phyloP scores from a whole-genome alignment of 2,888 invertebrate genomes.

The Peribatodes rhomboidaria region DNA sequence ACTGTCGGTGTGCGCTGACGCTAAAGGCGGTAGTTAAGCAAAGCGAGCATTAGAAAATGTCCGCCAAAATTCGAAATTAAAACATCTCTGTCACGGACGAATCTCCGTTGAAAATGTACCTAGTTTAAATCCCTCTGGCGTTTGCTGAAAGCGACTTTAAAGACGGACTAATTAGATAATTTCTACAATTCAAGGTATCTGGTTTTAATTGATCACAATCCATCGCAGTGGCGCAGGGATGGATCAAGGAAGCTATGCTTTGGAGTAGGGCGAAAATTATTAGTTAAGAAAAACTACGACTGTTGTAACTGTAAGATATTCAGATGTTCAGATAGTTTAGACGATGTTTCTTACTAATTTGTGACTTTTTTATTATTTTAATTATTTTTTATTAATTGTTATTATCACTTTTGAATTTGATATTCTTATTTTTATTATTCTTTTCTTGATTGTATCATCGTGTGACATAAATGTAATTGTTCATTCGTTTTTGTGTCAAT shows the following conservation, averaged over 20 bases:
- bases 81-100: slow-evolving; percentile 8
- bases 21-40: no score
- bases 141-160: slow-evolving; percentile 9
- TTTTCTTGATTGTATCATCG: no score
- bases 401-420: no score
- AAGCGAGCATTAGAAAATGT: neutral
- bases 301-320: neutral
- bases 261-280: neutral
- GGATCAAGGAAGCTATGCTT: neutral
- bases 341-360: no score
- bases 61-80: slow-evolving; percentile 4
- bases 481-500: no score
- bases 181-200: slow-evolving; percentile 35
- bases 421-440: no score
- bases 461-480: no score
- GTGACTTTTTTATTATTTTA: no score
- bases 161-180: slow-evolving; percentile 28
- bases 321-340: no score
- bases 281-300: neutral
- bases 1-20: no score
- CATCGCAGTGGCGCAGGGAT: slow-evolving; percentile 22
- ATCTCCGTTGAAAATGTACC: slow-evolving; percentile 7
- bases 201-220: slow-evolving; percentile 38
- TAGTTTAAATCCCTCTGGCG: slow-evolving; percentile 6
- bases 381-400: no score